Percentiles rank a stretch among this genome's conserved stretches.
Conservation (phyloP, 2,888 invertebrate genomes). For the Eupithecia abbreviata region DNA sequence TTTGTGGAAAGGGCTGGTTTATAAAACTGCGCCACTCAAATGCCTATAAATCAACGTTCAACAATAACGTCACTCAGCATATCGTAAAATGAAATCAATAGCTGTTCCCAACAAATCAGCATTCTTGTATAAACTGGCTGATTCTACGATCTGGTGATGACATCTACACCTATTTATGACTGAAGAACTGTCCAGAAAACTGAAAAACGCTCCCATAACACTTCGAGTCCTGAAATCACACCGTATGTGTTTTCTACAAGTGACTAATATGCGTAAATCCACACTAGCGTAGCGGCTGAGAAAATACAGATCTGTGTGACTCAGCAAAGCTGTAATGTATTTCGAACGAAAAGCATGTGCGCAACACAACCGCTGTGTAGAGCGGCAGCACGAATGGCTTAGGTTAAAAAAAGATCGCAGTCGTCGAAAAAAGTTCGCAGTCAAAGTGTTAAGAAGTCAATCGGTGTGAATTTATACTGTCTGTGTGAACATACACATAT, state of each 20-base stretch:
- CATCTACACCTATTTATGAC: not conserved
- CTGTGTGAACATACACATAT: not conserved
- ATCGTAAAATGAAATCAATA: not conserved
- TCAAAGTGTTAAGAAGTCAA: not conserved
- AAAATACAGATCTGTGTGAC: too few species aligned
- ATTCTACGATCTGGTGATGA: not conserved
- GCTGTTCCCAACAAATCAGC: not conserved
- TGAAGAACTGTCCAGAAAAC: not conserved
- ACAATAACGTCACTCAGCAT: not conserved
- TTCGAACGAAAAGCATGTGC: too few species aligned
- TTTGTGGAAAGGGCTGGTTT: not conserved
- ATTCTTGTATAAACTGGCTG: not conserved
- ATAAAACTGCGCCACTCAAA: not conserved
- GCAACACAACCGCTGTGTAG: too few species aligned
- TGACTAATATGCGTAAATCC: too few species aligned
- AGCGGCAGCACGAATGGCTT: too few species aligned
- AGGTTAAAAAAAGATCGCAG: too few species aligned
- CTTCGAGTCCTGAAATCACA: too few species aligned
- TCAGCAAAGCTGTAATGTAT: too few species aligned
- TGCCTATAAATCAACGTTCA: not conserved
- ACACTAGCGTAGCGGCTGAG: too few species aligned
- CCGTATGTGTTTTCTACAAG: too few species aligned
- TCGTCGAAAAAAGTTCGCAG: too few species aligned
- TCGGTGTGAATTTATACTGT: not conserved
- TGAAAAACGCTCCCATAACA: too few species aligned